phyloP scores from a whole-genome alignment of 2,888 invertebrate genomes.

The Yponomeuta plumbellus region DNA sequence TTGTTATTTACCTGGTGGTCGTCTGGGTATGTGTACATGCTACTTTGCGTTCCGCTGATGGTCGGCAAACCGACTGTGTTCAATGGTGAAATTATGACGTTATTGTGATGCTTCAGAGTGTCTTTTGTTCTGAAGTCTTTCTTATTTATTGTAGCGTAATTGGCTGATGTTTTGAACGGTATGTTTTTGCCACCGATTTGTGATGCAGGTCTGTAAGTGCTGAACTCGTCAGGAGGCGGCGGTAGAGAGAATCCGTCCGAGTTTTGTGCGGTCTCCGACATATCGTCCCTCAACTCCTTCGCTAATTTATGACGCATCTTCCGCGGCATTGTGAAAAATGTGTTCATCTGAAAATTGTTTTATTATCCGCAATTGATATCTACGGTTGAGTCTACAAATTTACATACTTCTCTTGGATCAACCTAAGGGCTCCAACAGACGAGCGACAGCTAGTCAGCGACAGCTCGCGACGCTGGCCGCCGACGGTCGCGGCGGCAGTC shows the following conservation, averaged over 20 bases:
- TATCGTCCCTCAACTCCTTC: constrained; percentile 60
- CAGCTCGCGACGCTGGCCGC: too few relatives aligned
- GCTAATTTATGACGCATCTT: constrained; percentile 56
- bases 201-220: constrained; percentile 56
- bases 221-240: constrained; percentile 67
- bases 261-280: constrained; percentile 61
- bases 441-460: too few relatives aligned
- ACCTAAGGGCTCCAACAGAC: too few relatives aligned
- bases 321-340: constrained; percentile 69
- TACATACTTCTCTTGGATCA: too few relatives aligned
- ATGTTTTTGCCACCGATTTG: constrained; percentile 49
- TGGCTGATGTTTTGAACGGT: constrained; percentile 50
- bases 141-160: constrained; percentile 53
- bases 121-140: constrained; percentile 46
- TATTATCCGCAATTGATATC: background rate
- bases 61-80: constrained; percentile 64
- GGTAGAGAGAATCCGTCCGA: constrained; percentile 67
- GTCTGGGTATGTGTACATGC: constrained; percentile 60
- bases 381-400: too few relatives aligned
- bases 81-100: constrained; percentile 48
- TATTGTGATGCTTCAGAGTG: constrained; percentile 43
- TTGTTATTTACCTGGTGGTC: constrained; percentile 60
- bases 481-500: too few relatives aligned
- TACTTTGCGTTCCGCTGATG: constrained; percentile 45
- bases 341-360: constrained; percentile 54